A percentile compares a stretch with the other conserved stretches of the same genome.
phyloP scores from a whole-genome alignment of 2,113 vertebrate species.

The Reinhardtius hippoglossoides region DNA sequence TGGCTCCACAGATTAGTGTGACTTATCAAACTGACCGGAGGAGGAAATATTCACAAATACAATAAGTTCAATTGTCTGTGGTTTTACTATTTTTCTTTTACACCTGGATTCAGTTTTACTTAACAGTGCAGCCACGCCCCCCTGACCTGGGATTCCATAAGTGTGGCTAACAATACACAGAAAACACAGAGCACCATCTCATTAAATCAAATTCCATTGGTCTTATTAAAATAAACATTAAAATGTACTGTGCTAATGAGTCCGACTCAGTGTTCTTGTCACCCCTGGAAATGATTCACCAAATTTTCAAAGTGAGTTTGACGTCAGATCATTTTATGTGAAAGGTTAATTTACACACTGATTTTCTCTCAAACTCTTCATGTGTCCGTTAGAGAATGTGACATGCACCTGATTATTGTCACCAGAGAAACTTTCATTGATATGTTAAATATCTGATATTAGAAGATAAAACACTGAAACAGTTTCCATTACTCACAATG shows the following conservation, averaged over 20 bases:
- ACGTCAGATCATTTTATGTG: not conserved
- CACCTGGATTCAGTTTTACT: constrained; percentile 40
- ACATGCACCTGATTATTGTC: not conserved
- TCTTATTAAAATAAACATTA: not conserved
- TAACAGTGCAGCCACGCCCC: constrained; percentile 21
- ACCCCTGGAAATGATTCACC: constrained; percentile 23
- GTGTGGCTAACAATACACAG: constrained; percentile 11
- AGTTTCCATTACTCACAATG: not conserved
- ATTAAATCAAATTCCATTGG: not conserved
- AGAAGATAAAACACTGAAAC: too few species aligned
- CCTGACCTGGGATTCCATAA: constrained; percentile 2
- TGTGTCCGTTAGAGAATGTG: not conserved
- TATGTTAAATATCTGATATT: constrained; percentile 10
- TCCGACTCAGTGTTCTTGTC: constrained; percentile 3
- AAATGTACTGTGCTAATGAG: constrained; percentile 7
- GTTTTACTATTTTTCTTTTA: constrained; percentile 19
- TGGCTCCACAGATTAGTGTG: constrained; percentile 55
- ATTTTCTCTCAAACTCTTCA: not conserved
- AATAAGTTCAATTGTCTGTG: constrained; percentile 12
- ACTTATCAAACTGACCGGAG: constrained; percentile 34
- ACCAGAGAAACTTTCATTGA: not conserved
- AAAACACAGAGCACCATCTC: constrained; percentile 48
- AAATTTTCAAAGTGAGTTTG: not conserved
- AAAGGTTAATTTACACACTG: not conserved
- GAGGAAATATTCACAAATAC: constrained; percentile 53